These are phyloP conservation scores for Pelecanus crispus DNA, from an alignment of 2,113 vertebrate genomes.

Conservation along the genomic window DNA sequence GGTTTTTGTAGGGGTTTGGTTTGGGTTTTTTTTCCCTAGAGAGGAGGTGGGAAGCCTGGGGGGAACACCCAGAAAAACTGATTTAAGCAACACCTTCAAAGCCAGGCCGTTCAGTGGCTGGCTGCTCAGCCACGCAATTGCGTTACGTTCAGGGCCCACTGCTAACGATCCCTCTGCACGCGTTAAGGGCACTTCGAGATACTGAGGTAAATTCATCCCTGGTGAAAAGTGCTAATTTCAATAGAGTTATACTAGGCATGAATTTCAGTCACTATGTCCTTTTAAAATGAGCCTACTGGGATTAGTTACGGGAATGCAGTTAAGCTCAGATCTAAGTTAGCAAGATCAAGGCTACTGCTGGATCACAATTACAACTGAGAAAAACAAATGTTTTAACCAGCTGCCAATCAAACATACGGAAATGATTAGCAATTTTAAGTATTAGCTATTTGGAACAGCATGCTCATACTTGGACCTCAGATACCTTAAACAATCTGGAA, in stretches of 20 bases:
- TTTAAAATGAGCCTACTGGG: background rate
- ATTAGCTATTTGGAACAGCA: background rate
- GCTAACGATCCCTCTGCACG: background rate
- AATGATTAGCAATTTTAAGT: background rate
- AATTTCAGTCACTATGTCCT: background rate
- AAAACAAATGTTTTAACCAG: background rate
- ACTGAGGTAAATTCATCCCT: background rate
- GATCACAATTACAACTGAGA: background rate
- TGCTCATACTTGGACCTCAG: background rate
- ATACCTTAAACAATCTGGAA: constrained; percentile 18
- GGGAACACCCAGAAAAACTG: background rate
- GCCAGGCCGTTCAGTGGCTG: background rate
- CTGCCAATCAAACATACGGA: background rate
- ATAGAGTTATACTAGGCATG: background rate
- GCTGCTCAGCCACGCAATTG: background rate
- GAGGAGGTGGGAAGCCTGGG: background rate
- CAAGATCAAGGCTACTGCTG: background rate
- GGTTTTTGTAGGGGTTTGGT: background rate
- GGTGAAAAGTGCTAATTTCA: constrained; percentile 14
- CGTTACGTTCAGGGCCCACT: background rate
- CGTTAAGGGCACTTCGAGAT: background rate
- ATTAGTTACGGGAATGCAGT: background rate
- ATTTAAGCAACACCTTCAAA: background rate
- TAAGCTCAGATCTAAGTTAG: background rate
- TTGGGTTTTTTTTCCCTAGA: background rate